Percentiles rank a stretch among this genome's conserved stretches.
These are phyloP conservation scores for Spodoptera littoralis DNA, from an alignment of 2,888 invertebrate genomes.

Conservation along the genomic window DNA sequence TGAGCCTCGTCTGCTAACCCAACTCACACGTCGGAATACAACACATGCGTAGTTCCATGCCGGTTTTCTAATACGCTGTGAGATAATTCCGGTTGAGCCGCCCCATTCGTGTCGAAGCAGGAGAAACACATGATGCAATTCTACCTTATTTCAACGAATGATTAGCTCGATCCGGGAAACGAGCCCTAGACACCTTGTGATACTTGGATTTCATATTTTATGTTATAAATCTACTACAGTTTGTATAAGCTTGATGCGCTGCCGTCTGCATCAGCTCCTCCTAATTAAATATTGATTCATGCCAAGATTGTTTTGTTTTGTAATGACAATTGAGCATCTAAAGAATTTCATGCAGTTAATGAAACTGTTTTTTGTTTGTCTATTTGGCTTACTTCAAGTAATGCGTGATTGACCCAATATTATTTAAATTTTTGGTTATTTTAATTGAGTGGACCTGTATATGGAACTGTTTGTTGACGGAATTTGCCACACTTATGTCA, in stretches of 20 bases:
- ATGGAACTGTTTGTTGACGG: no score
- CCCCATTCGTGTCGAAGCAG: no score
- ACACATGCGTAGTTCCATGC: not conserved
- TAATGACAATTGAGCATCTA: conserved; percentile 24
- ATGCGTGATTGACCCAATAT: conserved; percentile 9
- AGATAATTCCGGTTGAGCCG: no score
- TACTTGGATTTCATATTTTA: no score
- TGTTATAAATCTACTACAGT: no score
- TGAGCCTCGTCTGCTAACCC: not conserved
- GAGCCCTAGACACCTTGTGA: no score
- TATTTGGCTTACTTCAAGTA: not conserved
- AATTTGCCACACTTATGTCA: not conserved
- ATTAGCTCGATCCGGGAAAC: no score
- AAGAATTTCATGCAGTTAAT: conserved; percentile 3
- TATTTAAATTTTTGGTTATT: conserved; percentile 1
- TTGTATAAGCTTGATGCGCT: no score
- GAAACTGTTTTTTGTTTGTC: conserved; percentile 40
- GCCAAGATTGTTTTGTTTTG: conserved; percentile 48
- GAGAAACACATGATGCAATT: no score
- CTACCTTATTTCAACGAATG: no score
- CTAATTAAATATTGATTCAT: conserved; percentile 45
- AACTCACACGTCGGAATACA: conserved; percentile 5
- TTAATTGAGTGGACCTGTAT: not conserved
- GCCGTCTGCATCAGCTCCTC: no score
- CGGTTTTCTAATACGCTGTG: no score